Evolutionary conservation across 1,140 invertebrate species (phyloP).

Genomic region (Drosophila setifemur): DNA sequence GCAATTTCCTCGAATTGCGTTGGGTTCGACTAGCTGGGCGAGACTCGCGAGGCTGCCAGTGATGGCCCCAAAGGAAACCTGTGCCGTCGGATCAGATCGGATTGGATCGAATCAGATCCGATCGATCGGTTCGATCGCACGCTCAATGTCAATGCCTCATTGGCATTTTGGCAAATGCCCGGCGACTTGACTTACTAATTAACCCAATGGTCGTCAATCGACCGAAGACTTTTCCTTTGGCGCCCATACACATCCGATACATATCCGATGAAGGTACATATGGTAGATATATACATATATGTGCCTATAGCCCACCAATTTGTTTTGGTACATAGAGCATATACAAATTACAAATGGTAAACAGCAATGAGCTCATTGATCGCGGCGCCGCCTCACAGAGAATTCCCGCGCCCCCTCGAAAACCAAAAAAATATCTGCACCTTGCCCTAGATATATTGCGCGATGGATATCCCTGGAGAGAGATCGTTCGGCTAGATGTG

Average conservation of each 20-base stretch:
- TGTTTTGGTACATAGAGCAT: constrained; percentile 36
- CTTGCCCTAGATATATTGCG: constrained; percentile 43
- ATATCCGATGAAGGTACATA: too few species aligned
- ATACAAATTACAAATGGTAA: constrained; percentile 52
- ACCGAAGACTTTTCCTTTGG: constrained; percentile 36
- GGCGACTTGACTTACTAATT: constrained; percentile 66
- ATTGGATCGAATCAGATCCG: constrained; percentile 8
- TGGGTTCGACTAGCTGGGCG: constrained; percentile 59
- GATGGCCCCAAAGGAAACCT: constrained; percentile 68
- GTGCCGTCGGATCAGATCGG: constrained; percentile 24
- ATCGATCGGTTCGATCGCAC: constrained; percentile 11
- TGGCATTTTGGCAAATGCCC: constrained; percentile 75
- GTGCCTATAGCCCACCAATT: constrained; percentile 3
- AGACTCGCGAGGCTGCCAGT: constrained; percentile 63
- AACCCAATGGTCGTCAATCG: constrained; percentile 42
- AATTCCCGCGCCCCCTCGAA: background rate
- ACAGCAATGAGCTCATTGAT: constrained; percentile 70
- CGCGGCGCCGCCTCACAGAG: constrained; percentile 24
- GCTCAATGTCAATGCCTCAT: constrained; percentile 79
- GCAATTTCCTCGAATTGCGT: constrained; percentile 60
- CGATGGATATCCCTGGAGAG: constrained; percentile 14
- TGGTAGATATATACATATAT: too few species aligned
- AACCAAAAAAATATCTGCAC: constrained; percentile 20
- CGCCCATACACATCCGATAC: constrained; percentile 34
- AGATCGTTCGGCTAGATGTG: constrained; percentile 20